Conservation (phyloP, 2,888 invertebrate species). For the Drosophila ustulata region DNA sequence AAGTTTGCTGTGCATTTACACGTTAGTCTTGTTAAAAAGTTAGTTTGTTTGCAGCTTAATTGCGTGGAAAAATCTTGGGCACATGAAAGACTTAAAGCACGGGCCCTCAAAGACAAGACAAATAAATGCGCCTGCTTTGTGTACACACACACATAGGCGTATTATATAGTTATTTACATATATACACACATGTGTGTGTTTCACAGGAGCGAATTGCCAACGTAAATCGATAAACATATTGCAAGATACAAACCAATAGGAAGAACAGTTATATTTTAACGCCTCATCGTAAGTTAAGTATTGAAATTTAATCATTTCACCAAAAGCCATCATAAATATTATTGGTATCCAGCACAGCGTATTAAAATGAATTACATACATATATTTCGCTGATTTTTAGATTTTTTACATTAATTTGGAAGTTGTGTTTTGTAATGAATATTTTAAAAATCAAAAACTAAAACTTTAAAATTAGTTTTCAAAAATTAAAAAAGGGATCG, state of each 20-base stretch:
- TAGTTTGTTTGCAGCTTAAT: constrained; percentile 72
- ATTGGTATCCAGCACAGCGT: too few species aligned
- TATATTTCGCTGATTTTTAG: too few species aligned
- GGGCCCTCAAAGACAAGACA: constrained; percentile 40
- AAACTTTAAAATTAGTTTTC: too few species aligned
- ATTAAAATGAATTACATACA: too few species aligned
- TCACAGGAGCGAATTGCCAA: constrained; percentile 1
- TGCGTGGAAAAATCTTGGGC: constrained; percentile 50
- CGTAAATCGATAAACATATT: constrained; percentile 1
- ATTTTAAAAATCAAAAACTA: too few species aligned
- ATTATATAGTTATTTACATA: constrained; percentile 10
- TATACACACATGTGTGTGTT: not conserved
- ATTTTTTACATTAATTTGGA: too few species aligned
- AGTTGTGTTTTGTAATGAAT: too few species aligned
- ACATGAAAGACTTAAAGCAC: constrained; percentile 34
- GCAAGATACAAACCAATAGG: not conserved
- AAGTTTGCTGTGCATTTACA: constrained; percentile 71
- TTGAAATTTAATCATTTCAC: too few species aligned
- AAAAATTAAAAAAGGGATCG: too few species aligned
- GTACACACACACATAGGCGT: constrained; percentile 7
- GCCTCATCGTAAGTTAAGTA: too few species aligned
- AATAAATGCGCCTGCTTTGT: constrained; percentile 31
- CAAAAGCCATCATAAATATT: too few species aligned
- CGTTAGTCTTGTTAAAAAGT: constrained; percentile 53
- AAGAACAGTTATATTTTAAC: not conserved